Evolutionary conservation across 2,797 vertebrate species (phyloP), one percentile per base, ranked within the genome.

Genomic region (Eulemur coronatus): DNA sequence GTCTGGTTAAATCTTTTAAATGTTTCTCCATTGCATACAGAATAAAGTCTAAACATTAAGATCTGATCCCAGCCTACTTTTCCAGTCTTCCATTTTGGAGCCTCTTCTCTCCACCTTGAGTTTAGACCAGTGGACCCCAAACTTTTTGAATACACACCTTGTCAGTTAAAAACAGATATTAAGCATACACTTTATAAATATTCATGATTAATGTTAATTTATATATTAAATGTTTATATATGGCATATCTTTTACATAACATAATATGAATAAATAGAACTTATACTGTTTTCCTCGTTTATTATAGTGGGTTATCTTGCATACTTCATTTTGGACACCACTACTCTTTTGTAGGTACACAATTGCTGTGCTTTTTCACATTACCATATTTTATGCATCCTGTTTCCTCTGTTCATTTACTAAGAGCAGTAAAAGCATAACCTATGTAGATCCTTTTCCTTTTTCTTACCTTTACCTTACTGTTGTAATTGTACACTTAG

Each of bases 241-340:
- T 93, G 65, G 41, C 35, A 17, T 95, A 38, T 67, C 84, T 88
- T 75, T n/a, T 67, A 90, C 50, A 7, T 50, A 84, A 46, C 46
- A 41, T 55, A 63, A 65, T 41, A 61, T n/a, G 26, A 88, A 26
- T 57, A 41, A 88, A 41, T 70, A 48, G 35, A 82, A 35, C 9
- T 41, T 75, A 30, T 84, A 2, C 8, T 30, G 0, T 80, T 89
- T 96, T 75, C 33, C 57, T 72, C 3, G 22, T 57, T 96, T 79
- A 75, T 73, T 18, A 5, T 63, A 82, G n/a, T 61, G n/a, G 1
- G 38, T 85, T 84, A 82, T 81, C 26, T 50, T 93, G 55, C 48
- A 52, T 52, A 59, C 35, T 84, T 94, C n/a, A 33, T 89, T 96
- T 93, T 95, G 55, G 69, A 89, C 55, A 91, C 7, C 14, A 48